Evolutionary conservation across 2,888 invertebrate species (phyloP), one percentile per base, ranked within the genome.

Genomic region (Resseliella maxima): DNA sequence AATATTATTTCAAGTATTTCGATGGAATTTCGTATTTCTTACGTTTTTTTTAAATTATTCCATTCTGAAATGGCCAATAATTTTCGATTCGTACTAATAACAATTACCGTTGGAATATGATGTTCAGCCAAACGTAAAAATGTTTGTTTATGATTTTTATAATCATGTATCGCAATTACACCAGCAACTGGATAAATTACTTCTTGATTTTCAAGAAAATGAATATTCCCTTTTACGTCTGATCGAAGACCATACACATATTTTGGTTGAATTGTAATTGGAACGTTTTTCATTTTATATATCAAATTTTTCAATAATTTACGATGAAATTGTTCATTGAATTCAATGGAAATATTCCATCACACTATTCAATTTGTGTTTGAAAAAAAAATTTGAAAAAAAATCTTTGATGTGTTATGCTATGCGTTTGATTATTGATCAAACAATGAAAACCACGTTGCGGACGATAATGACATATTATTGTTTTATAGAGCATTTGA

Each of bases 141-240:
- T 89, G 94, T 94, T 89, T 97, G 96, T 88, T 93, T 94, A 89
- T 94, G 94, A 88, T 94, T 93, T 10, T 93, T 92, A 89, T 94
- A 94, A 89, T 96, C 95, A 89, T 97, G 96, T 87, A 96, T 92
- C 0, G 94, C 93, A 85, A 97, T 91, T 0, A 95, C 95, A 86
- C 94, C 94, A 86, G 96, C 96, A 45, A 95, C 95, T 0, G 96
- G 95, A 90, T 96, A 96, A 85, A 96, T 92, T 59, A 96, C 93
- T 89, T 96, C 96, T 38, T 95, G 93, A 89, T 95, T 95, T 31
- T 93, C 92, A 86, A 95, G 91, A 89, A 94, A 96, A 89, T 95
- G 94, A 8, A 94, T 94, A 90, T 96, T 96, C 87, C 94, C 94
- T 88, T 92, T 92, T 87, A 94, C 90, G 88, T 91, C 90, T 0